Evolutionary conservation across 2,888 invertebrate species (phyloP).

Genomic region (Creontiades dilutus): DNA sequence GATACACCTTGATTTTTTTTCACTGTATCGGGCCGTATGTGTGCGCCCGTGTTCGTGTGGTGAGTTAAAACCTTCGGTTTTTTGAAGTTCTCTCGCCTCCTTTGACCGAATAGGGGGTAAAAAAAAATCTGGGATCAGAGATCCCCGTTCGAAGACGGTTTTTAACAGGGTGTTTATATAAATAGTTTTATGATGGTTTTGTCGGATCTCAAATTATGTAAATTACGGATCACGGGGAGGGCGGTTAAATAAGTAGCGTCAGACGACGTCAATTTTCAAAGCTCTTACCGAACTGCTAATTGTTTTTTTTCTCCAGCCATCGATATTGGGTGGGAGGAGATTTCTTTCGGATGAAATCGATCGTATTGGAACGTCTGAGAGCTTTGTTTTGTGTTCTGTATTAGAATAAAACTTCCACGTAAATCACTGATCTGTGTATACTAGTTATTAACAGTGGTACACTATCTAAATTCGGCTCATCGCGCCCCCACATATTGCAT

Average conservation of each 20-base stretch:
- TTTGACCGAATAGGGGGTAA: not conserved
- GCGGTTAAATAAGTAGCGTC: not conserved
- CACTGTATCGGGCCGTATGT: not conserved
- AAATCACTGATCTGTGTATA: too few relatives aligned
- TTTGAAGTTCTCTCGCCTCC: not conserved
- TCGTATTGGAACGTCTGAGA: too few relatives aligned
- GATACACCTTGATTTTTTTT: constrained; percentile 11
- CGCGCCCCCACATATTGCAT: too few relatives aligned
- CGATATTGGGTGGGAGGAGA: constrained; percentile 4
- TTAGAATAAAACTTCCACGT: too few relatives aligned
- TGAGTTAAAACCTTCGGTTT: not conserved
- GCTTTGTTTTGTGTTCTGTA: too few relatives aligned
- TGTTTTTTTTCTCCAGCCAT: not conserved
- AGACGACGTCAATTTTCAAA: not conserved
- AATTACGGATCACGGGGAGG: constrained; percentile 4
- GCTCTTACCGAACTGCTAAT: not conserved
- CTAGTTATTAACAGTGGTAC: too few relatives aligned
- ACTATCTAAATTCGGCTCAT: too few relatives aligned
- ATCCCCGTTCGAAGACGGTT: not conserved
- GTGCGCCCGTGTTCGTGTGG: not conserved
- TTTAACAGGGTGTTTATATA: constrained; percentile 51
- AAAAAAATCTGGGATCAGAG: not conserved
- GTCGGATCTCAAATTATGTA: constrained; percentile 37
- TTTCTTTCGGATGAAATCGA: not conserved
- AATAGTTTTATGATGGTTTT: constrained; percentile 50